Evolutionary conservation across 2,797 vertebrate genomes (phyloP), one percentile per base, ranked within the genome.

Genomic region (Vespertilio murinus): DNA sequence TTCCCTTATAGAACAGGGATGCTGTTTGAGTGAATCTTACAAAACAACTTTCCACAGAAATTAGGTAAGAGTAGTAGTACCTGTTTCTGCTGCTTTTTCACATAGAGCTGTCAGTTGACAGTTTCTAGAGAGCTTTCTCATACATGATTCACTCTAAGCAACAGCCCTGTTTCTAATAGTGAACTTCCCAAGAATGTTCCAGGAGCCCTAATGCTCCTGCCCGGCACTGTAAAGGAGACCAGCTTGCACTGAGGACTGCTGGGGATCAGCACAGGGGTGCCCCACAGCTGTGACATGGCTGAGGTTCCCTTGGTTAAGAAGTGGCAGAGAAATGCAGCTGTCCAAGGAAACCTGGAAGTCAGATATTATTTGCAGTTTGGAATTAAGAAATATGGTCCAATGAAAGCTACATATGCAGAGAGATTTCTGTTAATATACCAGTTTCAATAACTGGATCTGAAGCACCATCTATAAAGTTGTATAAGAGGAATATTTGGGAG

Each of bases 191-290:
- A 77, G 78, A 42, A 49, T 45, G 40, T 22, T n/a, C 2, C 12
- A 13, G 0, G 25, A 71, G 23, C 16, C 8, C 17, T 59, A 5
- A 17, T 40, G 18, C 45, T 74, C 42, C 35, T 25, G 5, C 2
- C 30, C 12, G 42, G 28, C 35, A 28, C 30, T 18, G 12, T 42
- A 67, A 38, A 7, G 45, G 30, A 47, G 3, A 9, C 20, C 45
- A 22, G 0, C 35, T 5, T 2, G 16, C 35, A 25, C 20, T 22
- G 33, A 74, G 10, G 23, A 13, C 10, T 38, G 1, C 56, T 40
- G 4, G 38, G 75, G 25, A 1, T 23, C 47, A n/a, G 3, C 3
- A 28, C 1, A 0, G 9, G 23, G 49, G 30, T 0, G 0, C 52
- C 12, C 84, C 52, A 23, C 30, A 59, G 42, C 22, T 33, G 3